phyloP scores from a whole-genome alignment of 1,140 invertebrate genomes.

The Listronotus bonariensis region DNA sequence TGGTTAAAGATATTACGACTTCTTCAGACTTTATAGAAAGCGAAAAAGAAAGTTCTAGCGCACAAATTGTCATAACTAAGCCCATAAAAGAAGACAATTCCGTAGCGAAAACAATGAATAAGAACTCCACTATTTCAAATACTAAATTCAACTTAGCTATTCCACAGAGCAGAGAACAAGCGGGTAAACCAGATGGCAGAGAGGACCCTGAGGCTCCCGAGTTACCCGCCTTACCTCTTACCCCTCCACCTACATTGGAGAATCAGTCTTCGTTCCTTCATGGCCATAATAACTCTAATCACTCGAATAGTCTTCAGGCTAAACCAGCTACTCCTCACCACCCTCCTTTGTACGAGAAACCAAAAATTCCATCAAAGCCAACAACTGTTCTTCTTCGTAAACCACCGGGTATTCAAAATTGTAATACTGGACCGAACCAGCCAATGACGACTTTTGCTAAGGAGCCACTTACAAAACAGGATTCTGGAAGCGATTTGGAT shows the following conservation, averaged over 20 bases:
- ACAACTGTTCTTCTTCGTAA: slow-evolving; percentile 47
- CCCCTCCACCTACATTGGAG: slow-evolving; percentile 64
- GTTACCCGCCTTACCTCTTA: slow-evolving; percentile 67
- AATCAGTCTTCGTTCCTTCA: slow-evolving; percentile 70
- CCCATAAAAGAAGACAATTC: slow-evolving; percentile 12
- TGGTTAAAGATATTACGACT: slow-evolving; percentile 23
- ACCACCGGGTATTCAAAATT: slow-evolving; percentile 28
- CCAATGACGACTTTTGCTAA: slow-evolving; percentile 44
- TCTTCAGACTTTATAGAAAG: slow-evolving; percentile 33
- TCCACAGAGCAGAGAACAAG: slow-evolving; percentile 63
- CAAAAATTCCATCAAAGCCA: slow-evolving; percentile 68
- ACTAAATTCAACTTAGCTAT: too few relatives aligned
- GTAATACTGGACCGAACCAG: slow-evolving; percentile 49
- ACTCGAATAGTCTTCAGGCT: slow-evolving; percentile 48
- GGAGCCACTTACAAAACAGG: slow-evolving; percentile 59
- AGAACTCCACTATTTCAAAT: too few relatives aligned
- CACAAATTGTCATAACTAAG: background rate
- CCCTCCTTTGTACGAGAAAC: slow-evolving; percentile 64
- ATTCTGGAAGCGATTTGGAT: slow-evolving; percentile 53
- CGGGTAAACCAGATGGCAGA: slow-evolving; percentile 79
- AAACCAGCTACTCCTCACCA: slow-evolving; percentile 39
- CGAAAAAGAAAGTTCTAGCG: slow-evolving; percentile 24
- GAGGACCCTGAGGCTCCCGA: slow-evolving; percentile 76
- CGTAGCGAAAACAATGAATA: background rate
- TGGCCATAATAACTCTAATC: slow-evolving; percentile 58